Evolutionary conservation across 2,888 invertebrate genomes (phyloP).

Genomic region (Ernsta delagoae): DNA sequence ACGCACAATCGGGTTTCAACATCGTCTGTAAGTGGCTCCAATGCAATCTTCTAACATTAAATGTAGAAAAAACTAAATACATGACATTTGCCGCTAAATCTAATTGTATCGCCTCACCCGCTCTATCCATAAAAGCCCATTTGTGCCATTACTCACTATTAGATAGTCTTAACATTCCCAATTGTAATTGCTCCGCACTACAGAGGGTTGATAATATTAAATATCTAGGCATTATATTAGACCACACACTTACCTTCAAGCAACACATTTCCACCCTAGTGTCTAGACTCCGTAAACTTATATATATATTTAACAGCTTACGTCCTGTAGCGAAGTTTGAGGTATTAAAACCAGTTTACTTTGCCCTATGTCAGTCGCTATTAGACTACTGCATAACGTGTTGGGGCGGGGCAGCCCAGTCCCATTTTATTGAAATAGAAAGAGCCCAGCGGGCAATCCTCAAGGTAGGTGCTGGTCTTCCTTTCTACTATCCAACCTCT

Average conservation of each 20-base stretch:
- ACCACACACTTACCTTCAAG: not conserved
- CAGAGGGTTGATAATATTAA: not conserved
- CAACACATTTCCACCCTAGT: not conserved
- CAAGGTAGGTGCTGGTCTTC: no score
- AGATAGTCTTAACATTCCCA: not conserved
- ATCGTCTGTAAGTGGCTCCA: not conserved
- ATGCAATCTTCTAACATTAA: not conserved
- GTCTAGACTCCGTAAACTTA: not conserved
- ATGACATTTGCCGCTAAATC: not conserved
- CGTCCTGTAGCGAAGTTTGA: no score
- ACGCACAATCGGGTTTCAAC: not conserved
- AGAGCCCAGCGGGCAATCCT: no score
- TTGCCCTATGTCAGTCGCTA: no score
- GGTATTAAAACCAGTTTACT: no score
- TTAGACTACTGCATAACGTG: no score
- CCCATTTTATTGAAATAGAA: no score
- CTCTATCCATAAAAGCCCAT: not conserved
- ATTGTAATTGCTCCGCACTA: not conserved
- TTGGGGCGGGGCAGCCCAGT: no score
- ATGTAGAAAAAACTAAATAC: not conserved
- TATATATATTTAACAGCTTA: not conserved
- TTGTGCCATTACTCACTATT: not conserved
- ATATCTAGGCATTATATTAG: not conserved
- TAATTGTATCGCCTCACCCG: not conserved
- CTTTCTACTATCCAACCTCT: no score